Conservation (phyloP, 2,797 vertebrate species). For the Parauchenoglanis ngamensis region DNA sequence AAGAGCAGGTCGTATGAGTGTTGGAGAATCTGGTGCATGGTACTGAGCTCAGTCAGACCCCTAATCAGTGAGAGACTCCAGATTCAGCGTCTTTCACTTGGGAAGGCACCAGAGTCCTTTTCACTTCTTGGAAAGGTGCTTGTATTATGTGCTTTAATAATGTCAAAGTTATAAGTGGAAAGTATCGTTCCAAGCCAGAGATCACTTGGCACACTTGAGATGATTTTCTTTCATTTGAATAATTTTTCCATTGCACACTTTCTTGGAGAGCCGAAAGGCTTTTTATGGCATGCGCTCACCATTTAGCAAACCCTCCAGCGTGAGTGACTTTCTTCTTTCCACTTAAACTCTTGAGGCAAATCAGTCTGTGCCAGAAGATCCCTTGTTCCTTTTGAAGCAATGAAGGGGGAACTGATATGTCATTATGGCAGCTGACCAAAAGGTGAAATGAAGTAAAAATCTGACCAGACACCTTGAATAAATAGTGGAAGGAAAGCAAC, state of each 20-base stretch:
- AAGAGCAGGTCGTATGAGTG: slow-evolving; percentile 58
- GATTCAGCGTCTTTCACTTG: not conserved
- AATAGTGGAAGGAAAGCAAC: slow-evolving; percentile 39
- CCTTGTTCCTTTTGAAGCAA: slow-evolving; percentile 11
- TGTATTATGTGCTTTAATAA: slow-evolving; percentile 18
- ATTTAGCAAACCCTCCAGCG: not conserved
- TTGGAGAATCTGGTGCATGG: slow-evolving; percentile 69
- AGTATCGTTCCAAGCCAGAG: slow-evolving; percentile 46
- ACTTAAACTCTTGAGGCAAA: not conserved
- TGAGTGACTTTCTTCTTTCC: not conserved
- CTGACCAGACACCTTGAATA: slow-evolving; percentile 60
- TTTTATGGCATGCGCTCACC: slow-evolving; percentile 15
- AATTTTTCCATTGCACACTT: slow-evolving; percentile 40
- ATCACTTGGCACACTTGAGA: slow-evolving; percentile 31
- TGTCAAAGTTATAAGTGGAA: slow-evolving; percentile 31
- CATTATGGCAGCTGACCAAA: slow-evolving; percentile 67
- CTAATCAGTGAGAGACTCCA: slow-evolving; percentile 52
- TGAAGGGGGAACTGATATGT: slow-evolving; percentile 18
- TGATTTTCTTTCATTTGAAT: slow-evolving; percentile 26
- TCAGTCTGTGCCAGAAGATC: slow-evolving; percentile 1
- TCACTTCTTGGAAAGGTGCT: slow-evolving; percentile 12
- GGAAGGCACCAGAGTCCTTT: not conserved
- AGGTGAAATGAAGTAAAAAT: slow-evolving; percentile 29
- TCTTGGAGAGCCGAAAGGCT: slow-evolving; percentile 21
- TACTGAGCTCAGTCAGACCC: slow-evolving; percentile 46